Percentiles rank a stretch among this genome's conserved stretches.
Conservation (phyloP, 2,888 invertebrate genomes). For the Chromoteleia sp. region DNA sequence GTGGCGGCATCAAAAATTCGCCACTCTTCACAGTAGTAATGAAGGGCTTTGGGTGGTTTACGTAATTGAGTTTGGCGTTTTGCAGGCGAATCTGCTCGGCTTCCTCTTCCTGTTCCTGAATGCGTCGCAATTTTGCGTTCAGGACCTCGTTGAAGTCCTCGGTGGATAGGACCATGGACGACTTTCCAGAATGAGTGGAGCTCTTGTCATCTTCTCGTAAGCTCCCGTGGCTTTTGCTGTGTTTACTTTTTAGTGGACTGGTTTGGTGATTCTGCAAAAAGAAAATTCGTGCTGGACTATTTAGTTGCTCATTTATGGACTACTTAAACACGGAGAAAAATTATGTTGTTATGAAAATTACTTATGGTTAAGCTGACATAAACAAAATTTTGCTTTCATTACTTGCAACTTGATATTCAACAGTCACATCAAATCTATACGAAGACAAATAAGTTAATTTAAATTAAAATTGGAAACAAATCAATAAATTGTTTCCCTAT, state of each 20-base stretch:
- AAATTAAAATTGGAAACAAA: too few relatives aligned
- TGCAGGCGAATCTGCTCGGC: slow-evolving; percentile 69
- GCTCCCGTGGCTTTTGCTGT: slow-evolving; percentile 85
- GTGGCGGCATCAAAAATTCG: slow-evolving; percentile 91
- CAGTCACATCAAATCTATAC: too few relatives aligned
- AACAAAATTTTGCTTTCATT: too few relatives aligned
- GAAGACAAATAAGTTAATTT: too few relatives aligned
- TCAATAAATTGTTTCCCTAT: too few relatives aligned
- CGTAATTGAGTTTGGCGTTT: slow-evolving; percentile 44
- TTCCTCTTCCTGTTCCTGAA: slow-evolving; percentile 87
- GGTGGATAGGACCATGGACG: slow-evolving; percentile 83
- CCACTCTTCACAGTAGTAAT: slow-evolving; percentile 93
- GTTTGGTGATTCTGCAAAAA: slow-evolving; percentile 70
- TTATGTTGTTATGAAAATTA: too few relatives aligned
- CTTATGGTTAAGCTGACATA: too few relatives aligned
- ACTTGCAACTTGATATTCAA: too few relatives aligned
- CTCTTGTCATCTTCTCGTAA: slow-evolving; percentile 78
- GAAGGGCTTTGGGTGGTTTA: slow-evolving; percentile 86
- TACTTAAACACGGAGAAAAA: too few relatives aligned
- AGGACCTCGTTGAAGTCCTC: slow-evolving; percentile 89
- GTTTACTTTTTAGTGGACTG: slow-evolving; percentile 78
- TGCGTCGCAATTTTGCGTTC: slow-evolving; percentile 89
- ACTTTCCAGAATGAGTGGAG: slow-evolving; percentile 72
- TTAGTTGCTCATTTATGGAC: too few relatives aligned
- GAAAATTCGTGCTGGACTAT: too few relatives aligned